phyloP scores from a whole-genome alignment of 1,140 invertebrate genomes.

The Apis florea region DNA sequence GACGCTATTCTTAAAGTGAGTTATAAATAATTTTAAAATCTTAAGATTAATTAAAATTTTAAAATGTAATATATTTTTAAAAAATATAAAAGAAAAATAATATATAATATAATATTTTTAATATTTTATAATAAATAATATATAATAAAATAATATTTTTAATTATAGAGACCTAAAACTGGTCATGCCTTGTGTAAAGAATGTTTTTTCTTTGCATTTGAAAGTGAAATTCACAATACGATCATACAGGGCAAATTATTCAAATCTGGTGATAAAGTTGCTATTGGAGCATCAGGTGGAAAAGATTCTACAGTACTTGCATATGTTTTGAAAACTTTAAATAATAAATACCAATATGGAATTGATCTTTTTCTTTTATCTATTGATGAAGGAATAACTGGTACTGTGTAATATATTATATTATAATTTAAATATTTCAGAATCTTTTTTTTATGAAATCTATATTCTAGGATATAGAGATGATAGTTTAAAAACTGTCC shows the following conservation, averaged over 20 bases:
- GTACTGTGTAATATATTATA: constrained; percentile 68
- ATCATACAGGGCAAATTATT: constrained; percentile 94
- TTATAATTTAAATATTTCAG: neutral
- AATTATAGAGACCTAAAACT: constrained; percentile 91
- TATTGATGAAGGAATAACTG: constrained; percentile 99
- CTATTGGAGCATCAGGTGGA: constrained; percentile 98
- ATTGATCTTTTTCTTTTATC: constrained; percentile 95
- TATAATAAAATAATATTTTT: constrained; percentile 23
- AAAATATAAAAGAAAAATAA: no score
- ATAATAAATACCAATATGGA: constrained; percentile 95
- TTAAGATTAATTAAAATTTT: constrained; percentile 12
- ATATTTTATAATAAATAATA: no score
- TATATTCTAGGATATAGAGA: constrained; percentile 92
- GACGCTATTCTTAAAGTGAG: constrained; percentile 87
- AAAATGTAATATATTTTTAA: neutral
- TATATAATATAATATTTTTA: neutral
- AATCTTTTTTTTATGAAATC: neutral
- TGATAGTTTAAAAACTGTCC: constrained; percentile 98
- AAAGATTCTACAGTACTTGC: constrained; percentile 99
- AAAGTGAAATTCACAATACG: constrained; percentile 97
- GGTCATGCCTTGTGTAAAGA: constrained; percentile 96
- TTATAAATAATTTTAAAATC: constrained; percentile 14
- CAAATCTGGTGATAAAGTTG: constrained; percentile 92
- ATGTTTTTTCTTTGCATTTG: constrained; percentile 97
- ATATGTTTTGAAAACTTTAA: constrained; percentile 94